Evolutionary conservation across 2,888 invertebrate species (phyloP).

Genomic region (Endotricha flammealis): DNA sequence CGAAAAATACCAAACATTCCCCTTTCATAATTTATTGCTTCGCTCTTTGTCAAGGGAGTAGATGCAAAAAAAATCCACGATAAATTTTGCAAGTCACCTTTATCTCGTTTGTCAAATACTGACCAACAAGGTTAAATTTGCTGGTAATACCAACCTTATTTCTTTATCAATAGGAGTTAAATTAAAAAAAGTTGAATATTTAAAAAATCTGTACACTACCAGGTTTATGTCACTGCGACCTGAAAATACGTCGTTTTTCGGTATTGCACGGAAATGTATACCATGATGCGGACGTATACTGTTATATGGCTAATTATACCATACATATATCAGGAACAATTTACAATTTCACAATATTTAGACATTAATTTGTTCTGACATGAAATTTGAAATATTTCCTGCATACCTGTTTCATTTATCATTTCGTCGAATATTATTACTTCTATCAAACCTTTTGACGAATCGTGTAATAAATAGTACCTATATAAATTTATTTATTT

Average conservation of each 20-base stretch:
- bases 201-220: conserved; percentile 22
- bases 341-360: too few relatives aligned
- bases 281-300: conserved; percentile 32
- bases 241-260: conserved; percentile 47
- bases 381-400: neutral
- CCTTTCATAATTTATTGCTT: conserved; percentile 48
- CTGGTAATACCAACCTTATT: too few relatives aligned
- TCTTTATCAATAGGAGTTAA: too few relatives aligned
- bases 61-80: conserved; percentile 58
- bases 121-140: conserved; percentile 31
- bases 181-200: too few relatives aligned
- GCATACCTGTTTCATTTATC: conserved; percentile 2
- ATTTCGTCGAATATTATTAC: neutral
- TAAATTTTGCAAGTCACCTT: conserved; percentile 64
- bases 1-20: conserved; percentile 13
- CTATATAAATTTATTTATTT: too few relatives aligned
- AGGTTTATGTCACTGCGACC: conserved; percentile 47
- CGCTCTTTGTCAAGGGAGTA: conserved; percentile 53
- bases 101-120: conserved; percentile 65
- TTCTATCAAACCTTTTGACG: too few relatives aligned
- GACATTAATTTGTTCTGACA: neutral
- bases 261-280: conserved; percentile 49
- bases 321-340: too few relatives aligned
- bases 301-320: too few relatives aligned
- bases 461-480: too few relatives aligned